phyloP scores from a whole-genome alignment of 2,113 vertebrate genomes.

The Cacatua alba region DNA sequence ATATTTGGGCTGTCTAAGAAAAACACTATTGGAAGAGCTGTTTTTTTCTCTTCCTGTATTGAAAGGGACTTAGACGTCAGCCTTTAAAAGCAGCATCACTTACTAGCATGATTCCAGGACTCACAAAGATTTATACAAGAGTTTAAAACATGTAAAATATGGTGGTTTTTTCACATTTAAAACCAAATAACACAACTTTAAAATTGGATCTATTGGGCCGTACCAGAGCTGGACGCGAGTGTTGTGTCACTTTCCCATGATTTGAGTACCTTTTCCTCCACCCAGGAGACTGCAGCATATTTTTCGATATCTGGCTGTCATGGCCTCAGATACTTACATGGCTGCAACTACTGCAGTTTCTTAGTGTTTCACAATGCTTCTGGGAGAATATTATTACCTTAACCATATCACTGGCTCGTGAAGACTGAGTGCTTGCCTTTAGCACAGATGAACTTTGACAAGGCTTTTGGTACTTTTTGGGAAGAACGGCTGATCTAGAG shows the following conservation, averaged over 20 bases:
- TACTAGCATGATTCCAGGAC: neutral
- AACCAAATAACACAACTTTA: neutral
- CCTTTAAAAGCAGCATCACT: neutral
- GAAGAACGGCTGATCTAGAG: neutral
- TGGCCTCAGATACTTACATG: neutral
- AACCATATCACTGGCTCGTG: neutral
- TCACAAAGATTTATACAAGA: neutral
- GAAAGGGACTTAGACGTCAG: neutral
- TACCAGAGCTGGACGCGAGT: neutral
- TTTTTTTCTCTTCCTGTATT: neutral
- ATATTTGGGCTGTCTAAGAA: neutral
- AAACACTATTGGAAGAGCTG: neutral
- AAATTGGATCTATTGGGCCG: neutral
- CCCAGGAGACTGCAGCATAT: neutral
- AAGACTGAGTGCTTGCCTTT: neutral
- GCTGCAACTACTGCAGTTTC: constrained; percentile 1
- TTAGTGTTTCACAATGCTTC: neutral
- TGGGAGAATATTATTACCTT: neutral
- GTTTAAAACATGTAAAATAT: neutral
- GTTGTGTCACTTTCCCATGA: neutral
- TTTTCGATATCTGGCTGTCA: neutral
- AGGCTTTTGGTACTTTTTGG: neutral
- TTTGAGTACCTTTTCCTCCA: neutral
- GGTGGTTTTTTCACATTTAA: neutral
- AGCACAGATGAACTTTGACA: neutral